Base-by-base conservation (phyloP, 2,113 vertebrate genomes). In the Amphiprion ocellaris region DNA sequence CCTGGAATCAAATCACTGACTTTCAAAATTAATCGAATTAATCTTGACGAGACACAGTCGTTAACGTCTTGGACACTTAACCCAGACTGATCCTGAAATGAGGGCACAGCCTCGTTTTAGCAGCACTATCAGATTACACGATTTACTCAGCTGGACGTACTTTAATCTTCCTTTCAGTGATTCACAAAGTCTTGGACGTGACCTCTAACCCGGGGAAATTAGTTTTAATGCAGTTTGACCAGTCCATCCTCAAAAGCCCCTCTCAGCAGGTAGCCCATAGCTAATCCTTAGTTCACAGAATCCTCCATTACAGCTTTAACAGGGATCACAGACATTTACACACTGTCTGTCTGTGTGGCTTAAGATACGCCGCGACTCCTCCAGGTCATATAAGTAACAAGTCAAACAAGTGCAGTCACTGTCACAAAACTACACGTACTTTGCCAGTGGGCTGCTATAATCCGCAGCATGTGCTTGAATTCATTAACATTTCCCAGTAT, bases 101-200 rank as follows among this genome's bases (percentile, higher is more conserved):
- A 80, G 64, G 60, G 73, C 56, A 0, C 4, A n/a, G 12, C 15
- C 69, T 87, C 44, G 3, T 86, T 84, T 87, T 76, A 88, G 64
- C 49, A 71, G 44, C 73, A 56, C 62, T 60, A 55, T 77, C 69
- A 80, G 72, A 86, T 87, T 86, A 90, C 79, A 55, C 30, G 49
- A 77, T 82, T 86, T 84, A 60, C 82, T 71, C 78, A 60, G 76
- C 59, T 74, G 65, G 82, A 15, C 7, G 8, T 10, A n/a, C 44
- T 66, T 47, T 87, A 85, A 92, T 91, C 85, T 78, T 56, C 63
- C 59, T 75, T 54, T 64, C 52, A 64, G 73, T 52, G 61, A 83
- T 60, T 80, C 33, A 64, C 11, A 62, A 17, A 33, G 54, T 70
- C 70, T 79, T 58, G 59, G 71, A 85, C 21, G 1, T 14, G 30